Conservation (phyloP, 1,140 invertebrate genomes). For the Saxidomus purpurata region DNA sequence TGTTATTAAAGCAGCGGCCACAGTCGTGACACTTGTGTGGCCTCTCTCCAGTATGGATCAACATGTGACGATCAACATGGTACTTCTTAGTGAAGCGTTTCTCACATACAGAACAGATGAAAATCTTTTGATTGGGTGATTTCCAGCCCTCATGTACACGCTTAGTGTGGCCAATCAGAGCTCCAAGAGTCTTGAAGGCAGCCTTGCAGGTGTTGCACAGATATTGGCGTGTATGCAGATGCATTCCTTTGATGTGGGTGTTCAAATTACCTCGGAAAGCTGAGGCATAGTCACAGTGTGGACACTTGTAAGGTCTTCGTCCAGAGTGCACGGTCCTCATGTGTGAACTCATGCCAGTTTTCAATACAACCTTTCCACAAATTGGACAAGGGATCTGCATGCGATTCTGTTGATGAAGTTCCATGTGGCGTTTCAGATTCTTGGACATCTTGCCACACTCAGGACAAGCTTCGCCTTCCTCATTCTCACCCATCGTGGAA, state of each 20-base stretch:
- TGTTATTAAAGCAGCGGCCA: constrained; percentile 84
- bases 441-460: constrained; percentile 84
- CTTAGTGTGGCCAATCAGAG: constrained; percentile 84
- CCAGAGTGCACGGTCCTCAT: constrained; percentile 85
- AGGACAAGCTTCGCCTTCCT: constrained; percentile 81
- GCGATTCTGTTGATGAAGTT: constrained; percentile 84
- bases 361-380: constrained; percentile 85
- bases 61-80: constrained; percentile 84
- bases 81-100: constrained; percentile 85
- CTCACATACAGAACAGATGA: constrained; percentile 85
- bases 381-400: constrained; percentile 85
- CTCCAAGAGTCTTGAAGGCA: constrained; percentile 85
- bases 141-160: constrained; percentile 85
- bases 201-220: constrained; percentile 84
- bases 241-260: constrained; percentile 85
- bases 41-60: constrained; percentile 85
- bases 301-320: constrained; percentile 83
- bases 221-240: constrained; percentile 84
- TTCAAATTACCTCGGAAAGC: constrained; percentile 85
- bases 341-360: constrained; percentile 85
- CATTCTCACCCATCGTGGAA: constrained; percentile 80
- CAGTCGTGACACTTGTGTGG: constrained; percentile 85
- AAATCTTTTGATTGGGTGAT: constrained; percentile 84
- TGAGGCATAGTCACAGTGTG: constrained; percentile 84
- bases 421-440: constrained; percentile 84